Conservation (phyloP, 2,888 invertebrate genomes). For the Saturnia pavonia region DNA sequence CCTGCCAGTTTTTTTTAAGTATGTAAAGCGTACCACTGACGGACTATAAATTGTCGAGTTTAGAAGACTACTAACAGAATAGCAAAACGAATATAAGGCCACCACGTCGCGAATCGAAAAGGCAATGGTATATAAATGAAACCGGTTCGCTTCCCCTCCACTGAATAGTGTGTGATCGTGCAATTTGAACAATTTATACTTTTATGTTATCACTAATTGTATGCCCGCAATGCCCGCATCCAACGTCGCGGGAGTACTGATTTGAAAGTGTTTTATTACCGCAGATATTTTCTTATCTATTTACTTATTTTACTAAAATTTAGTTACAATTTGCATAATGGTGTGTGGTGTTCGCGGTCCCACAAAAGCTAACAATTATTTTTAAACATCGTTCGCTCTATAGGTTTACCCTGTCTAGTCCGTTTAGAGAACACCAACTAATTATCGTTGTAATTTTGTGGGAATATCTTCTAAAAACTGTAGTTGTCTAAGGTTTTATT, state of each 20-base stretch:
- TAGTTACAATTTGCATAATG: slow-evolving; percentile 30
- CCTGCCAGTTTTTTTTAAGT: slow-evolving; percentile 23
- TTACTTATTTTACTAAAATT: slow-evolving; percentile 25
- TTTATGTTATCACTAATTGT: slow-evolving; percentile 31
- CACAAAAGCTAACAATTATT: neutral
- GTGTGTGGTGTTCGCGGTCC: neutral
- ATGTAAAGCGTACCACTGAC: slow-evolving; percentile 21
- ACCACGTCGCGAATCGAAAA: slow-evolving; percentile 42
- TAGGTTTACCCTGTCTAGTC: too few species aligned
- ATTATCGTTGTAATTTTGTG: too few species aligned
- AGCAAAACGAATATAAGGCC: slow-evolving; percentile 23
- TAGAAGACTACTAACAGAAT: slow-evolving; percentile 28
- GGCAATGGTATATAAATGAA: slow-evolving; percentile 30
- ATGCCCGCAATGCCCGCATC: slow-evolving; percentile 32
- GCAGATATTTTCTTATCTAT: slow-evolving; percentile 33
- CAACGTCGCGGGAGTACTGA: slow-evolving; percentile 33
- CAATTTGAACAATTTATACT: slow-evolving; percentile 26
- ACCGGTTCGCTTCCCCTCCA: slow-evolving; percentile 44
- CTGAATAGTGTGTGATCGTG: slow-evolving; percentile 25
- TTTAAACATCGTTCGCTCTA: too few species aligned
- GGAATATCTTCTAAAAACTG: too few species aligned
- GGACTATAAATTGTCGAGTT: slow-evolving; percentile 22
- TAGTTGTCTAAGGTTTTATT: too few species aligned
- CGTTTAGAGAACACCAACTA: too few species aligned
- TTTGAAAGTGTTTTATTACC: slow-evolving; percentile 28